Conservation (phyloP, 1,140 invertebrate species). For the Neodiprion virginianus region DNA sequence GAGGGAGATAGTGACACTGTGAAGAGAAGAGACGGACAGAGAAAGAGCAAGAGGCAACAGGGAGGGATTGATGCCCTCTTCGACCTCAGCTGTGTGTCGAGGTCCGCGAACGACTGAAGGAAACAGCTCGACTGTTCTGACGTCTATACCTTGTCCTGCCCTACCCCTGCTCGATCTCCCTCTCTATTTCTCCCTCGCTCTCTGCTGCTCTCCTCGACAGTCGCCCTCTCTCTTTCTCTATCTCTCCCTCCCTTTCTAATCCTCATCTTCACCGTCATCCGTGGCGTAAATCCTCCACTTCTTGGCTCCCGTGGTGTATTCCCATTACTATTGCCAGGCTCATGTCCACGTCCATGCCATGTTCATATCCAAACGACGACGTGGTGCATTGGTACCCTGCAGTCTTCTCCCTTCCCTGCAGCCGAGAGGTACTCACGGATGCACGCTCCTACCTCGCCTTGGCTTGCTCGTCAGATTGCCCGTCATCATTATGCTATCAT, state of each 20-base stretch:
- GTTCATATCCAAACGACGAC: neutral
- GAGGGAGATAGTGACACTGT: slow-evolving; percentile 18
- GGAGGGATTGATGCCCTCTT: slow-evolving; percentile 53
- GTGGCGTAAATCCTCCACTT: neutral
- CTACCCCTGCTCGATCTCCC: slow-evolving; percentile 6
- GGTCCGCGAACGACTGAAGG: slow-evolving; percentile 61
- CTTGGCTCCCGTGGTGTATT: neutral
- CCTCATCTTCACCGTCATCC: neutral
- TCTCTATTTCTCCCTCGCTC: slow-evolving; percentile 3
- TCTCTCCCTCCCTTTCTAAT: neutral
- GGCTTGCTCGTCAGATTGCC: neutral
- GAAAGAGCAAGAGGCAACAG: slow-evolving; percentile 19
- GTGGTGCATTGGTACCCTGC: neutral
- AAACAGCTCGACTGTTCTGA: neutral
- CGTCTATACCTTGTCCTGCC: neutral
- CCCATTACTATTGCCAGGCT: neutral
- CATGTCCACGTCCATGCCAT: slow-evolving; percentile 1
- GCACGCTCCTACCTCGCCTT: neutral
- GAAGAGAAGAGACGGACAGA: slow-evolving; percentile 20
- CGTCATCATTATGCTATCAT: neutral
- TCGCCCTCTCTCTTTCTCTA: neutral
- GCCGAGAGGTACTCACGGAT: neutral
- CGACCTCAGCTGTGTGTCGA: slow-evolving; percentile 63
- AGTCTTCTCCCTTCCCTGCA: neutral
- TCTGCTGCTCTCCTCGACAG: no score